Percentiles rank a stretch among this genome's conserved stretches.
phyloP scores from a whole-genome alignment of 37 sponge, comb jelly and placozoan genomes.

The Beroe forskalii region DNA sequence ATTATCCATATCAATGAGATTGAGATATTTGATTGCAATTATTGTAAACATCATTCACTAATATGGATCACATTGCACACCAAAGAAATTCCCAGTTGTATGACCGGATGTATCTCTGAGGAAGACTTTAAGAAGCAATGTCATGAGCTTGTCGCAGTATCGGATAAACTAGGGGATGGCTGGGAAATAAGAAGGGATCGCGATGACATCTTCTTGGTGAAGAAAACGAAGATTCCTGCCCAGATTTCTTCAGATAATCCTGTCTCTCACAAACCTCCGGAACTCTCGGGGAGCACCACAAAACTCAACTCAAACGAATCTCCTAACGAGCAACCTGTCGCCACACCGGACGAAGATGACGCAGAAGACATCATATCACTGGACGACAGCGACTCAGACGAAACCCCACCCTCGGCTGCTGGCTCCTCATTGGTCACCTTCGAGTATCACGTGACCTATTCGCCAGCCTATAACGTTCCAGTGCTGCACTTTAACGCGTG shows the following conservation, averaged over 20 bases:
- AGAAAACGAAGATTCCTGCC: background rate
- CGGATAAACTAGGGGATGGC: slow-evolving; percentile 69
- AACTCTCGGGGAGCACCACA: too few relatives aligned
- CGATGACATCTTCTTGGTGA: slow-evolving; percentile 27
- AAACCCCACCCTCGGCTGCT: background rate
- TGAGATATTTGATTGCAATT: too few relatives aligned
- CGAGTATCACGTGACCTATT: slow-evolving; percentile 85
- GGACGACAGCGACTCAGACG: background rate
- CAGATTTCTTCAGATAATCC: background rate
- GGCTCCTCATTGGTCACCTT: background rate
- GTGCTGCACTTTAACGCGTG: slow-evolving; percentile 80
- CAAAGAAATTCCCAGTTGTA: too few relatives aligned
- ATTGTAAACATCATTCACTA: too few relatives aligned
- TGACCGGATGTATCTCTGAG: slow-evolving; percentile 67
- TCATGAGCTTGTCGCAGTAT: slow-evolving; percentile 64
- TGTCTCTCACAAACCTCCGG: background rate
- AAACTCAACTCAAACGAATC: slow-evolving; percentile 6
- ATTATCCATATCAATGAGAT: too few relatives aligned
- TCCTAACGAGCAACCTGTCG: background rate
- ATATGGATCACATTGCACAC: too few relatives aligned
- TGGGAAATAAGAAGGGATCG: slow-evolving; percentile 69
- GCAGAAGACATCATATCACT: background rate
- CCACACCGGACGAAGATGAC: background rate
- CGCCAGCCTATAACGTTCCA: slow-evolving; percentile 82
- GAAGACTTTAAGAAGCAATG: slow-evolving; percentile 65